Evolutionary conservation across 1,140 invertebrate genomes (phyloP), one percentile per base, ranked within the genome.

Genomic region (Caenorhabditis elegans): DNA sequence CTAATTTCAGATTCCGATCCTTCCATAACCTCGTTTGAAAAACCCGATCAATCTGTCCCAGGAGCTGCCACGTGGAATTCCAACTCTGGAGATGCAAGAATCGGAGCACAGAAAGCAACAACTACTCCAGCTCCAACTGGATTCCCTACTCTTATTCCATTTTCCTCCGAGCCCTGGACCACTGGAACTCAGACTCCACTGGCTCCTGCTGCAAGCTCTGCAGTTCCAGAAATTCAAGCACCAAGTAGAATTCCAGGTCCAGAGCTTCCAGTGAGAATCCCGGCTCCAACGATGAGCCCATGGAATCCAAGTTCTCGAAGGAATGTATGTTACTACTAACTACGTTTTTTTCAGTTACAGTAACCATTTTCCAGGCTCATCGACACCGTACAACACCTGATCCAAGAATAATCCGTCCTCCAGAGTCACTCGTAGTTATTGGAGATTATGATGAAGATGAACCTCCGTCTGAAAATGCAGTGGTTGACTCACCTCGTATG

Each of bases 401-500:
- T 70, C 60, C 60, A 10, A 39, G 60, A 39, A 70, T 70, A 2
- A 70, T 70, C 10, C 1, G 60, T 22, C 60, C 60, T 6, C 60
- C 60, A 39, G 60, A 70, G 13, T 70, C 60, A 2, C 8, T 70
- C 2, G 60, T 70, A 5, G 60, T 70, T n/a, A 70, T 70, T 70
- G 60, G 60, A 36, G 60, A 70, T n/a, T 70, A 70, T 43, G 60
- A 70, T 70, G 60, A 70, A 39, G 60, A 70, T 43, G 60, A 70
- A 39, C 60, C 60, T 17, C 60, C 60, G 17, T 70, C 60, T 17
- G 60, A 70, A 17, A 70, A 70, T 39, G 60, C 60, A 11, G 60
- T 70, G 8, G 60, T 70, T 4, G 60, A 70, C 13, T 70, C 60
- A 10, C 60, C 60, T 3, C 60, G 60, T 70, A 39, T n/a, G 60